Evolutionary conservation across 2,888 invertebrate species (phyloP).

Genomic region (Mystacides longicornis): DNA sequence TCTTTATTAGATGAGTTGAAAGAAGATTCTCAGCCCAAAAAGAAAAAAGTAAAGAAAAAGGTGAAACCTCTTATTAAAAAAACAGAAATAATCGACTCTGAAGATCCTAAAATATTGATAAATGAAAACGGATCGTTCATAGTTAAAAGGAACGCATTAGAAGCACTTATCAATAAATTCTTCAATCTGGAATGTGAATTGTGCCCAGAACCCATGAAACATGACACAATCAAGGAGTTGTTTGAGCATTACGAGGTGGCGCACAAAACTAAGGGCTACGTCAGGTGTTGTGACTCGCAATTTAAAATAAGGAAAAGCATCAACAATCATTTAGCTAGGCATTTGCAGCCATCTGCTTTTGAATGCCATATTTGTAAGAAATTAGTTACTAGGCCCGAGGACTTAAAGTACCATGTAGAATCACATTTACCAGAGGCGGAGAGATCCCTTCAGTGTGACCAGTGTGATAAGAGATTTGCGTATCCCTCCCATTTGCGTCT

Average conservation of each 20-base stretch:
- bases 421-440: constrained; percentile 27
- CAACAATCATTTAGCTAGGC: constrained; percentile 27
- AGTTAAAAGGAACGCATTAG: constrained; percentile 4
- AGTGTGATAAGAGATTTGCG: constrained; percentile 26
- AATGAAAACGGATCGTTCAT: constrained; percentile 6
- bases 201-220: background rate
- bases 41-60: constrained; percentile 3
- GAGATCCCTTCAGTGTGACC: constrained; percentile 24
- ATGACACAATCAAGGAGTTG: background rate
- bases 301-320: constrained; percentile 23
- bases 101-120: constrained; percentile 5
- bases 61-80: background rate
- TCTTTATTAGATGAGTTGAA: background rate
- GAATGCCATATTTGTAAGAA: constrained; percentile 27
- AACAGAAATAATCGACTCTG: background rate
- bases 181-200: constrained; percentile 6
- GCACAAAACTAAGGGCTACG: constrained; percentile 26
- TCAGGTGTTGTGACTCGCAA: constrained; percentile 26
- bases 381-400: constrained; percentile 26
- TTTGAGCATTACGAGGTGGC: constrained; percentile 22
- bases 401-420: constrained; percentile 26
- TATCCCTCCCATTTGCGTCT: constrained; percentile 22
- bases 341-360: constrained; percentile 27
- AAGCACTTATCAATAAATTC: constrained; percentile 7
- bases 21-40: background rate